A percentile compares a stretch with the other conserved stretches of the same genome.
These are phyloP conservation scores for Bambusicola thoracicus DNA, from an alignment of 2,113 vertebrate species.

Conservation along the genomic window DNA sequence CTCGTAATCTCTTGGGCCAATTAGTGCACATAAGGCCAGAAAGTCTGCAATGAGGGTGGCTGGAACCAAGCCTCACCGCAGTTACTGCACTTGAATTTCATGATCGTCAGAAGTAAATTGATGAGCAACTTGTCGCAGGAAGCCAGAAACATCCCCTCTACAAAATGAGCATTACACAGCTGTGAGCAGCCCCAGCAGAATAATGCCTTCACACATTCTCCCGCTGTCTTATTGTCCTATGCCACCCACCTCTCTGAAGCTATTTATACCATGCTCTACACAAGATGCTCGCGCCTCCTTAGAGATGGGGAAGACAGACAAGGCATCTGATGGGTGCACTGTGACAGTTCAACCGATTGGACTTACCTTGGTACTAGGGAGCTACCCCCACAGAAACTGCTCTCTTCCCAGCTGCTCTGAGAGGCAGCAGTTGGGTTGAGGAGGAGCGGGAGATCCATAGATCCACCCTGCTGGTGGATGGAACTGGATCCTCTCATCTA, in stretches of 20 bases:
- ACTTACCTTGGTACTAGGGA: constrained; percentile 4
- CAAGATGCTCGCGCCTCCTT: neutral
- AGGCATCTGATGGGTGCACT: neutral
- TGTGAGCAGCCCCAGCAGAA: neutral
- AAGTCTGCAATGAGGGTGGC: neutral
- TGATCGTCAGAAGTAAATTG: neutral
- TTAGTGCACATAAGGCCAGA: neutral
- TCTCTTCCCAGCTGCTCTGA: neutral
- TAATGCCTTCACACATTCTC: neutral
- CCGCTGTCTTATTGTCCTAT: neutral
- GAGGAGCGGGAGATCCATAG: neutral
- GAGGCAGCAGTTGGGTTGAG: neutral
- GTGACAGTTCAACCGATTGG: neutral
- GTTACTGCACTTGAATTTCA: neutral
- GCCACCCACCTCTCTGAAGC: constrained; percentile 20
- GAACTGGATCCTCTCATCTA: neutral
- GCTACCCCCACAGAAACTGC: neutral
- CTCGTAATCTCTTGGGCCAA: neutral
- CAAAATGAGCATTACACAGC: neutral
- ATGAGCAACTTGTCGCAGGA: neutral
- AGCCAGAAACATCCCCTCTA: neutral
- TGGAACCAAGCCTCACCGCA: neutral
- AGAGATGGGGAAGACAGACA: neutral
- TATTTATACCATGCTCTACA: neutral
- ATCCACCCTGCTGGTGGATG: neutral